Percentiles rank a stretch among this genome's conserved stretches.
These are phyloP conservation scores for Phortica okadai DNA, from an alignment of 2,888 invertebrate genomes.

Conservation along the genomic window DNA sequence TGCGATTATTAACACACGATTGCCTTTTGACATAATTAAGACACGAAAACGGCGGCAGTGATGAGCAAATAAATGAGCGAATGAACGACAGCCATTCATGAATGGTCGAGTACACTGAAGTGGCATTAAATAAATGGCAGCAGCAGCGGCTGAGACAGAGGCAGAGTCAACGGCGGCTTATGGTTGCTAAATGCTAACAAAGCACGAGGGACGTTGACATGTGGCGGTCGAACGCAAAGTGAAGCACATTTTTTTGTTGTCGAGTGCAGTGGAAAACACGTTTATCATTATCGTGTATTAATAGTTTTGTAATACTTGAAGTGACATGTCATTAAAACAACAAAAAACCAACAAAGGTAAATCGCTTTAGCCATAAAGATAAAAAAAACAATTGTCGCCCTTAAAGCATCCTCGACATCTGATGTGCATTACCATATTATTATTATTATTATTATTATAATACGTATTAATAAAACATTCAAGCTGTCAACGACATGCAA, in stretches of 20 bases:
- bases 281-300: conserved; percentile 51
- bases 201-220: conserved; percentile 5
- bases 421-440: background rate
- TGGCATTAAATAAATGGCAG: conserved; percentile 21
- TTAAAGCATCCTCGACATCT: no score
- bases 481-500: conserved; percentile 10
- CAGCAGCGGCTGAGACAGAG: background rate
- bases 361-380: conserved; percentile 53
- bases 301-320: conserved; percentile 57
- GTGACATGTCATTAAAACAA: conserved; percentile 2
- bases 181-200: conserved; percentile 9
- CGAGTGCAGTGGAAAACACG: background rate
- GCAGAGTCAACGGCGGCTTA: background rate
- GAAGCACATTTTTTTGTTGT: conserved; percentile 6
- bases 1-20: conserved; percentile 73
- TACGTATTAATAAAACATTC: background rate
- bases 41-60: conserved; percentile 51
- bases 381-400: no score
- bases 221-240: background rate
- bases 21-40: conserved; percentile 69
- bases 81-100: conserved; percentile 35
- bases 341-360: conserved; percentile 45
- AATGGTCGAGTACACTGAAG: background rate
- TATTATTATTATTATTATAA: background rate
- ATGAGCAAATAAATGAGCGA: conserved; percentile 52